A percentile compares a stretch with the other conserved stretches of the same genome.
Evolutionary conservation across 2,113 vertebrate genomes (phyloP).

Genomic region (zebrafish (Danio rerio)): DNA sequence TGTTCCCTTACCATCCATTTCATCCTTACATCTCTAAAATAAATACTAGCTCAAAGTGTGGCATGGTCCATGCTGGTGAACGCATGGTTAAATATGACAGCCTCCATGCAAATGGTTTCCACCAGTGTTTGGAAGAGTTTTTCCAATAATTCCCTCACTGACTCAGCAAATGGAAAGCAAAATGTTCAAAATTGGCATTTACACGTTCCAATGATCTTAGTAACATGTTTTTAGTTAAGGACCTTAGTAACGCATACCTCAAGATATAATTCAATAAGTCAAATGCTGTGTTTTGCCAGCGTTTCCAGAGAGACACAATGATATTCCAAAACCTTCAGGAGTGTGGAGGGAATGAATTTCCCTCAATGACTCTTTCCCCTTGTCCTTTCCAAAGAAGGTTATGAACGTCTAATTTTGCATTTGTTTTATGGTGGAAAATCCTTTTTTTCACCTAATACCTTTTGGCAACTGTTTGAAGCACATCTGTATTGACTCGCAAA

Average conservation of each 20-base stretch:
- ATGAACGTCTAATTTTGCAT: conserved; percentile 65
- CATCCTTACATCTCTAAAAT: too few species aligned
- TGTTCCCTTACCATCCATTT: too few species aligned
- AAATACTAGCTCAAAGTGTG: too few species aligned
- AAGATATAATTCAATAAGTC: conserved; percentile 66
- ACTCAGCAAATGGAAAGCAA: conserved; percentile 15
- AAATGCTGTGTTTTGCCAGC: conserved; percentile 73
- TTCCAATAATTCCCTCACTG: not conserved
- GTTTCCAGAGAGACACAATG: conserved; percentile 79
- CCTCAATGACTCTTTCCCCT: conserved; percentile 54
- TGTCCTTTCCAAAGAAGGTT: conserved; percentile 73
- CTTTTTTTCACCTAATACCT: not conserved
- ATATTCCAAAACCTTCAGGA: conserved; percentile 79
- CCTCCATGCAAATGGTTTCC: not conserved
- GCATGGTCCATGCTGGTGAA: too few species aligned
- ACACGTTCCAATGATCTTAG: conserved; percentile 58
- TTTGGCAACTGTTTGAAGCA: conserved; percentile 8
- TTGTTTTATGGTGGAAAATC: conserved; percentile 62
- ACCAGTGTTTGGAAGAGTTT: not conserved
- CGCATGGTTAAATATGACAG: not conserved
- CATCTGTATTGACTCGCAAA: conserved; percentile 26
- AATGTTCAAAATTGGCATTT: conserved; percentile 46
- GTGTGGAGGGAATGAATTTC: conserved; percentile 71
- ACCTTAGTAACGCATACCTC: conserved; percentile 63
- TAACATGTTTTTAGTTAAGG: conserved; percentile 33